Evolutionary conservation across 2,113 vertebrate species (phyloP).

Genomic region (Felis catus): F.catus_Fca126_mat1.0 CM031420.1:151554001-151554500

Average conservation of each 20-base stretch:
- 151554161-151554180: not conserved
- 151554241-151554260: not conserved
- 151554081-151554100: not conserved
- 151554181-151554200: not conserved
- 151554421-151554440: not conserved
- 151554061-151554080: not conserved
- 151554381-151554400: not conserved
- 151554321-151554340: not conserved
- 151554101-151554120: not conserved
- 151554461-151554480: not conserved
- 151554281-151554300: not conserved
- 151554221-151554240: not conserved
- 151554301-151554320: not conserved
- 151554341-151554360: constrained; percentile 34
- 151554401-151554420: not conserved
- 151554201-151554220: not conserved
- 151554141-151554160: not conserved
- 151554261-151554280: not conserved
- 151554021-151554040: not conserved
- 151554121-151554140: not conserved
- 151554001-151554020: not conserved
- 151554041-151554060: not conserved
- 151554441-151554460: constrained; percentile 7
- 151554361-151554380: constrained; percentile 17
- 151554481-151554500: not conserved